phyloP scores from a whole-genome alignment of 2,797 vertebrate genomes.

The Karalla daura region DNA sequence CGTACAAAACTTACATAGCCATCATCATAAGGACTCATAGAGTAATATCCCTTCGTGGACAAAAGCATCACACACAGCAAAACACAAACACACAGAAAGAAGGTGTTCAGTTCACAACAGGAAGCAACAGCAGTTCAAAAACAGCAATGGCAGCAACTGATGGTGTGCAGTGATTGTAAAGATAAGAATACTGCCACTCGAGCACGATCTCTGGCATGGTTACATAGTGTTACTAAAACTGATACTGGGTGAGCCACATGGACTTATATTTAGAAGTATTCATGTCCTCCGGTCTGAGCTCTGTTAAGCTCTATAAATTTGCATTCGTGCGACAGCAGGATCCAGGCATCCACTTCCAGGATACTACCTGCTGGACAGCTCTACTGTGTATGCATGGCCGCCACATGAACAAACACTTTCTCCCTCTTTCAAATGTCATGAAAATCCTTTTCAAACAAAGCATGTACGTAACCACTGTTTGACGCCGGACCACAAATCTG shows the following conservation, averaged over 20 bases:
- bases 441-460: constrained; percentile 20
- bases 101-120: constrained; percentile 65
- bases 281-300: neutral
- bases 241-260: neutral
- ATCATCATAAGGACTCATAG: constrained; percentile 94
- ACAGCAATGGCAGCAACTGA: constrained; percentile 38
- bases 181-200: no score
- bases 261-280: neutral
- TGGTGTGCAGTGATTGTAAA: constrained; percentile 13
- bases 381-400: neutral
- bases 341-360: constrained; percentile 13
- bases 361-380: neutral
- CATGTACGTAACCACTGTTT: neutral
- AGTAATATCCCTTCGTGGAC: constrained; percentile 92
- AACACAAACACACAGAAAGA: constrained; percentile 72
- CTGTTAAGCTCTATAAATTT: neutral
- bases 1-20: constrained; percentile 93
- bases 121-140: constrained; percentile 47
- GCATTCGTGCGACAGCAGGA: constrained; percentile 8
- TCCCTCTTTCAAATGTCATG: constrained; percentile 8
- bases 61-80: constrained; percentile 80
- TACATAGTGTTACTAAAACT: neutral
- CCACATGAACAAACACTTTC: neutral
- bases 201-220: no score
- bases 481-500: neutral